These are phyloP conservation scores for Drosophila setifemur DNA, from an alignment of 1,140 invertebrate genomes.

Conservation along the genomic window DNA sequence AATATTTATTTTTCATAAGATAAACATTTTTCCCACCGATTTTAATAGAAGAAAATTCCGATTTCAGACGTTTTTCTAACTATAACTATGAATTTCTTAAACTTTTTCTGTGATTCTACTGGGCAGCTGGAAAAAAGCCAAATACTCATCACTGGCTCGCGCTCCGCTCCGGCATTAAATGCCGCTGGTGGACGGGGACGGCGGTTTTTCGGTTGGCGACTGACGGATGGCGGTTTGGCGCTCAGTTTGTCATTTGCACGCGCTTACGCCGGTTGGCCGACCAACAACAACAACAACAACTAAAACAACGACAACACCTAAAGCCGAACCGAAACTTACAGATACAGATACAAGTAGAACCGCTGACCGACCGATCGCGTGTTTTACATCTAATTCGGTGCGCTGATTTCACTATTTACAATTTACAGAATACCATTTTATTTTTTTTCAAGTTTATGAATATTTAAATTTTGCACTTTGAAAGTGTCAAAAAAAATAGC, in stretches of 20 bases:
- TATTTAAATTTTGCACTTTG: background rate
- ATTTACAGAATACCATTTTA: constrained; percentile 16
- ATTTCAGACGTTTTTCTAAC: too few relatives aligned
- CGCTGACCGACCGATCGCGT: constrained; percentile 10
- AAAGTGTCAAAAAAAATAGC: background rate
- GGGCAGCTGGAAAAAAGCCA: background rate
- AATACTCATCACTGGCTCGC: constrained; percentile 4
- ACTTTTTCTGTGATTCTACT: too few relatives aligned
- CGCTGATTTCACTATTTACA: constrained; percentile 66
- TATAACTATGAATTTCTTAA: too few relatives aligned
- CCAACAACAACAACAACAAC: constrained; percentile 27
- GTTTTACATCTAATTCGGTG: constrained; percentile 37
- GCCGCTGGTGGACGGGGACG: constrained; percentile 5
- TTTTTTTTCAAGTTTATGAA: constrained; percentile 9
- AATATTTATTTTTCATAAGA: too few relatives aligned
- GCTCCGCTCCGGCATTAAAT: constrained; percentile 9
- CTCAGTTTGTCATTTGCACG: constrained; percentile 76
- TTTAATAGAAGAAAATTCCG: too few relatives aligned
- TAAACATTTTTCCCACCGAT: too few relatives aligned
- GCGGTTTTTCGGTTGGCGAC: constrained; percentile 14
- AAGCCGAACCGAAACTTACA: constrained; percentile 7
- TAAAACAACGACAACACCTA: background rate
- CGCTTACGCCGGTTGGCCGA: constrained; percentile 66
- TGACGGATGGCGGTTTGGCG: constrained; percentile 51
- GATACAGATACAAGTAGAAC: background rate